These are phyloP conservation scores for Xiphorhynchus erythropygius DNA, from an alignment of 2,797 vertebrate species.

Conservation along the genomic window DNA sequence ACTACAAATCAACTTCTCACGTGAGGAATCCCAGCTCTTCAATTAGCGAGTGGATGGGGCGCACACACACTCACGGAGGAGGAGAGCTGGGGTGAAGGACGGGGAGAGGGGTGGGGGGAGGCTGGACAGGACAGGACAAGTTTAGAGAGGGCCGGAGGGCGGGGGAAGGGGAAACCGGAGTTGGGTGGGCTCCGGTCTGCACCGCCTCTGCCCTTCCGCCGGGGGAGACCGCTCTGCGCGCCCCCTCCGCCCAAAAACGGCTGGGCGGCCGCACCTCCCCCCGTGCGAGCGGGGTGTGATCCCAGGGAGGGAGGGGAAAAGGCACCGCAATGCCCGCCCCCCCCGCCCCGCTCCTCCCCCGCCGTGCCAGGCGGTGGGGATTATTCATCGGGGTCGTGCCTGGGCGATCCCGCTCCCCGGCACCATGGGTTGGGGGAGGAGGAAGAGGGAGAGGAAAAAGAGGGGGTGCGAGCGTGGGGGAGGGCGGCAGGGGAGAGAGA, in stretches of 20 bases:
- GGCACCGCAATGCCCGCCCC: slow-evolving; percentile 25
- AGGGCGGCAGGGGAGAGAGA: background rate
- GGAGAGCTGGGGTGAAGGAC: slow-evolving; percentile 60
- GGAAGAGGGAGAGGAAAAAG: background rate
- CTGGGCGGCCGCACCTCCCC: background rate
- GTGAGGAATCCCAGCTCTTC: slow-evolving; percentile 96
- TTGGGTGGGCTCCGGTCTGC: slow-evolving; percentile 12
- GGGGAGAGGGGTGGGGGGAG: slow-evolving; percentile 25
- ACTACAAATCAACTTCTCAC: slow-evolving; percentile 99
- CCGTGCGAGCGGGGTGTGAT: slow-evolving; percentile 1
- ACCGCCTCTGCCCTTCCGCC: slow-evolving; percentile 25
- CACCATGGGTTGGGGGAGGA: background rate
- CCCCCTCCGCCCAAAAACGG: slow-evolving; percentile 33
- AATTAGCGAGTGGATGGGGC: slow-evolving; percentile 88
- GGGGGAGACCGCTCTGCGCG: background rate
- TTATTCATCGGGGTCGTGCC: slow-evolving; percentile 32
- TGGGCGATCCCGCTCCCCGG: background rate
- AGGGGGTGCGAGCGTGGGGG: slow-evolving; percentile 6
- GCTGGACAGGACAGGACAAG: background rate
- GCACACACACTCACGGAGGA: slow-evolving; percentile 31
- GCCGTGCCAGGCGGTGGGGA: slow-evolving; percentile 23
- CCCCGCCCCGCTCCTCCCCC: slow-evolving; percentile 24
- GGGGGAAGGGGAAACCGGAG: slow-evolving; percentile 9
- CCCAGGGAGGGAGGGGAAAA: slow-evolving; percentile 12
- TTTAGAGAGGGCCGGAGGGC: background rate